A percentile compares a stretch with the other conserved stretches of the same genome.
phyloP scores from a whole-genome alignment of 1,140 invertebrate genomes.

The Mycetomoellerius zeteki region DNA sequence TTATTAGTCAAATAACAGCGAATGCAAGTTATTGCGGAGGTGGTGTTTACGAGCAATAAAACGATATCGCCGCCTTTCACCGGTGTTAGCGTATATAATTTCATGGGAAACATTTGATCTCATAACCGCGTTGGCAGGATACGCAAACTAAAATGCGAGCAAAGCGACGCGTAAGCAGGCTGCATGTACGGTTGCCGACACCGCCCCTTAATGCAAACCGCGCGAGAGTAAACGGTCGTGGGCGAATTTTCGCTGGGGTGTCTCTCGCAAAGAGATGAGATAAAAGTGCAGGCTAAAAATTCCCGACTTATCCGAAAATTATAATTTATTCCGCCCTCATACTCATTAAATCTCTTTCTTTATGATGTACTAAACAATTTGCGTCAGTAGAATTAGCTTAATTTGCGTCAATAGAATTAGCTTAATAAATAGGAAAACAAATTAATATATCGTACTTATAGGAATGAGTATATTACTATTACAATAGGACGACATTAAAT shows the following conservation, averaged over 20 bases:
- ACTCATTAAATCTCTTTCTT: neutral
- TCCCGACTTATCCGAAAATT: constrained; percentile 5
- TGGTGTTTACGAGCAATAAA: constrained; percentile 29
- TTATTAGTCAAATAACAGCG: constrained; percentile 44
- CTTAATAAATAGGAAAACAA: constrained; percentile 21
- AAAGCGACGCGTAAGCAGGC: constrained; percentile 43
- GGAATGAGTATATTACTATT: neutral
- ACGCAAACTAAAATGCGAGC: constrained; percentile 55
- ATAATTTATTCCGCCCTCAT: constrained; percentile 7
- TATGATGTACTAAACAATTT: constrained; percentile 22
- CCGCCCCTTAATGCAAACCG: constrained; percentile 45
- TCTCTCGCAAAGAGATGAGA: neutral
- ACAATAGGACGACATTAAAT: neutral
- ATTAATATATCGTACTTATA: neutral
- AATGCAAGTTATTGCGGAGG: neutral
- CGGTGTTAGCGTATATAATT: constrained; percentile 53
- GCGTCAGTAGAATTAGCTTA: constrained; percentile 23
- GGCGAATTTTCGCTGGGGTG: constrained; percentile 21
- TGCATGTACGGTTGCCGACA: constrained; percentile 33
- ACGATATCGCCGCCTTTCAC: constrained; percentile 34
- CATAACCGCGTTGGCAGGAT: constrained; percentile 39
- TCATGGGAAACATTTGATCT: constrained; percentile 60
- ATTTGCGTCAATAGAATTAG: constrained; percentile 20
- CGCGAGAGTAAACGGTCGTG: neutral
- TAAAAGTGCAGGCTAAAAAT: neutral